These are phyloP conservation scores for Poecilia latipinna DNA, from an alignment of 2,113 vertebrate genomes.

Conservation along the genomic window DNA sequence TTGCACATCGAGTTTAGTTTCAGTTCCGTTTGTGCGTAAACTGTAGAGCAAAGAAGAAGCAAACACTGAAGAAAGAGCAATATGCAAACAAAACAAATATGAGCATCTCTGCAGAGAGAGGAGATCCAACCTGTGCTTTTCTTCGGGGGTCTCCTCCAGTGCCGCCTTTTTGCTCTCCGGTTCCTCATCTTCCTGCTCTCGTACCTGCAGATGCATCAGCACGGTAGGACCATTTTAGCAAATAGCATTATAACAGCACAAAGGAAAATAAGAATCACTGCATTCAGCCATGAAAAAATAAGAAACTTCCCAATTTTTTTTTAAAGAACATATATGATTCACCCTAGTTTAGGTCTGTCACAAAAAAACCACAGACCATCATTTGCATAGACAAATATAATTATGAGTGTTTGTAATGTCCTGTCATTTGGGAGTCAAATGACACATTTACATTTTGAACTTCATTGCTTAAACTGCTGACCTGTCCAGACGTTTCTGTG, in stretches of 20 bases:
- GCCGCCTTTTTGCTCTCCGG: slow-evolving; percentile 79
- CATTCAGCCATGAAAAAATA: not conserved
- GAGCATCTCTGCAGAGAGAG: not conserved
- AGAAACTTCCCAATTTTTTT: not conserved
- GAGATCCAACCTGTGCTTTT: slow-evolving; percentile 83
- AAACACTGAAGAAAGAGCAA: not conserved
- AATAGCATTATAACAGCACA: not conserved
- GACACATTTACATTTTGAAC: slow-evolving; percentile 19
- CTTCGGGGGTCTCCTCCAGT: slow-evolving; percentile 75
- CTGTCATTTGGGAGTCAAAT: slow-evolving; percentile 44
- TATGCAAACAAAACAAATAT: not conserved
- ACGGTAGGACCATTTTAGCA: not conserved
- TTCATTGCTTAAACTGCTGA: not conserved
- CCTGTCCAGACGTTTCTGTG: not conserved
- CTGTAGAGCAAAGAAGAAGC: not conserved
- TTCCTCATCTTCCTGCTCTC: slow-evolving; percentile 76
- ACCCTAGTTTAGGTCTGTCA: not conserved
- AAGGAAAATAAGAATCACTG: not conserved
- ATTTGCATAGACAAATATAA: slow-evolving; percentile 42
- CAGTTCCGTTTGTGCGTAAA: slow-evolving; percentile 31
- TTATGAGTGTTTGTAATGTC: slow-evolving; percentile 1
- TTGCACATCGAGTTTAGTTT: slow-evolving; percentile 25
- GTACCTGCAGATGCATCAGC: slow-evolving; percentile 73
- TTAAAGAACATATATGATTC: not conserved
- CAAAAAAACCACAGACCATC: not conserved